phyloP scores from a whole-genome alignment of 2,797 vertebrate genomes.

The Hoplostethus mediterraneus region DNA sequence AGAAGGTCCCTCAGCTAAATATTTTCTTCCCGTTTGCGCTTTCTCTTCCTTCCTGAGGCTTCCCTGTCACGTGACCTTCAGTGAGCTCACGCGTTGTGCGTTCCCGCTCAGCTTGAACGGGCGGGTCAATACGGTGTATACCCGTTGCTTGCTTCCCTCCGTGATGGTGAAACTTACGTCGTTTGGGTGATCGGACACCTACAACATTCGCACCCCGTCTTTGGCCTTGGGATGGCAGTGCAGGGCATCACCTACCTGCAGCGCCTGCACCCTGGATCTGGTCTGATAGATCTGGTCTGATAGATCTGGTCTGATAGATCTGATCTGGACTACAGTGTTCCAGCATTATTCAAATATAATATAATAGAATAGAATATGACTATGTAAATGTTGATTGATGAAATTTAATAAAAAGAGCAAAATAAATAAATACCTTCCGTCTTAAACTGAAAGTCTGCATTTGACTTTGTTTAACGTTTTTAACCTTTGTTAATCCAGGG shows the following conservation, averaged over 20 bases:
- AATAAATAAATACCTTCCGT: too few relatives aligned
- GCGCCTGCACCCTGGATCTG: too few relatives aligned
- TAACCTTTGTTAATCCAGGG: too few relatives aligned
- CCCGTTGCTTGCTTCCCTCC: not conserved
- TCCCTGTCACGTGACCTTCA: slow-evolving; percentile 65
- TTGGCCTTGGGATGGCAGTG: slow-evolving; percentile 26
- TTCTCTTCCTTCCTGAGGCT: slow-evolving; percentile 21
- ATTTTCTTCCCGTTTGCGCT: not conserved
- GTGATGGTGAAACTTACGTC: too few relatives aligned
- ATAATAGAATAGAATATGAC: too few relatives aligned
- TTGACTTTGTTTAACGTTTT: too few relatives aligned
- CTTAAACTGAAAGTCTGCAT: too few relatives aligned
- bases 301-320: too few relatives aligned
- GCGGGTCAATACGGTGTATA: slow-evolving; percentile 34
- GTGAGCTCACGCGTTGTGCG: accelerated
- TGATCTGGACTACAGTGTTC: not conserved
- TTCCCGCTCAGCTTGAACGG: not conserved
- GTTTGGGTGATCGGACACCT: accelerated
- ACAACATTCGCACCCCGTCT: slow-evolving; percentile 50
- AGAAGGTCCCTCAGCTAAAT: not conserved
- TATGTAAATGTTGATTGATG: too few relatives aligned
- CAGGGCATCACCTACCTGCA: not conserved
- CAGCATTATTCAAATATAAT: too few relatives aligned
- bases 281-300: not conserved
- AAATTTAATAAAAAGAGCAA: too few relatives aligned